These are phyloP conservation scores for Scaptomyza parva DNA, from an alignment of 2,888 invertebrate genomes.

Conservation along the genomic window DNA sequence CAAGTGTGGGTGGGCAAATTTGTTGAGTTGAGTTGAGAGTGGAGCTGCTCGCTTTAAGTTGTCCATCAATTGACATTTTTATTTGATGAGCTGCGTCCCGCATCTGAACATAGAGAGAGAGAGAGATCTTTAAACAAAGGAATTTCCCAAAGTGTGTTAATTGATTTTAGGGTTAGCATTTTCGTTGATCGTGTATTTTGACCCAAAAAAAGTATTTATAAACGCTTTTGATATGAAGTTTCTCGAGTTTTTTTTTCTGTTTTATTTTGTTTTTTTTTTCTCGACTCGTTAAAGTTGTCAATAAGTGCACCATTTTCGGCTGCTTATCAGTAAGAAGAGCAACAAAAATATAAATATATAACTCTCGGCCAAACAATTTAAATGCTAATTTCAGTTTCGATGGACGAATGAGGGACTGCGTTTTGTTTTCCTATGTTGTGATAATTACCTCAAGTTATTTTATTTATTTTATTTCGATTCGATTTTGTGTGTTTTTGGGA, in stretches of 20 bases:
- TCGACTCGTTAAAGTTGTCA: constrained; percentile 76
- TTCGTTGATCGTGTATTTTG: constrained; percentile 32
- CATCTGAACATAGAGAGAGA: constrained; percentile 31
- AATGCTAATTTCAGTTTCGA: constrained; percentile 72
- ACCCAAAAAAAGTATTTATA: constrained; percentile 73
- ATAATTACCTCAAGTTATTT: constrained; percentile 71
- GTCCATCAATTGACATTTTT: constrained; percentile 43
- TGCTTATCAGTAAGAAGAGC: constrained; percentile 58
- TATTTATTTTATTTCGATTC: constrained; percentile 7
- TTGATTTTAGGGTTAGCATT: constrained; percentile 40
- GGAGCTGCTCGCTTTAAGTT: constrained; percentile 16
- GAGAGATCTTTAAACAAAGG: constrained; percentile 25
- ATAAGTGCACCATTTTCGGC: constrained; percentile 80
- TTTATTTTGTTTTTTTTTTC: constrained; percentile 34
- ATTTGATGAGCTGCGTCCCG: constrained; percentile 35
- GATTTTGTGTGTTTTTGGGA: constrained; percentile 3
- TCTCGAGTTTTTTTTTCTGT: no score
- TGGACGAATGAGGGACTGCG: constrained; percentile 29
- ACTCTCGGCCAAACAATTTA: constrained; percentile 62
- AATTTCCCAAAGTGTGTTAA: constrained; percentile 49
- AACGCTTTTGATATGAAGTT: constrained; percentile 58
- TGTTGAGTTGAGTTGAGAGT: background rate
- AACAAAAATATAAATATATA: constrained; percentile 45
- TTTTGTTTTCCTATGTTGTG: constrained; percentile 76
- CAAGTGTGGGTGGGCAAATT: constrained; percentile 52